Evolutionary conservation across 2,888 invertebrate species (phyloP).

Genomic region (Ophion costatus): DNA sequence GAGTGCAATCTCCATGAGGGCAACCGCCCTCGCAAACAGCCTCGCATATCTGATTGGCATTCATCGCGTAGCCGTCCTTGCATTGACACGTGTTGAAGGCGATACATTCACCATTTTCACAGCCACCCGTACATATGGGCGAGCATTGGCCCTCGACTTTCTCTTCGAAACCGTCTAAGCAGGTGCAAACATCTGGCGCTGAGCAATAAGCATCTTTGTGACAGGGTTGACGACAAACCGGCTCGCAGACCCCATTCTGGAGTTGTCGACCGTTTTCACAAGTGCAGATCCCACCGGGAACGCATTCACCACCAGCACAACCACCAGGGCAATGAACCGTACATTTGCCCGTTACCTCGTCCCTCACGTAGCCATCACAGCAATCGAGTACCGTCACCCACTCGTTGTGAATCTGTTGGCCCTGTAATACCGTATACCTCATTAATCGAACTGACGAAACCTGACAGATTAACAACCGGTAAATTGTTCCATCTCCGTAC

Average conservation of each 20-base stretch:
- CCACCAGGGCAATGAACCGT: slow-evolving; percentile 87
- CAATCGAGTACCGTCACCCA: slow-evolving; percentile 85
- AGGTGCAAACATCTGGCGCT: slow-evolving; percentile 86
- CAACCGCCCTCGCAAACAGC: slow-evolving; percentile 80
- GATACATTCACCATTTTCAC: slow-evolving; percentile 79
- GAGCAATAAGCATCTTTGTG: slow-evolving; percentile 85
- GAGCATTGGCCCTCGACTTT: slow-evolving; percentile 83
- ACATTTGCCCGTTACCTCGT: slow-evolving; percentile 85
- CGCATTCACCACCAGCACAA: slow-evolving; percentile 89
- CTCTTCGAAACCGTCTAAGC: slow-evolving; percentile 85
- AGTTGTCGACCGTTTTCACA: slow-evolving; percentile 87
- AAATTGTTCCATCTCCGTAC: slow-evolving; percentile 65
- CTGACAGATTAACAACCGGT: neutral
- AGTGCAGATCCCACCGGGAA: slow-evolving; percentile 87
- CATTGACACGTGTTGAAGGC: slow-evolving; percentile 78
- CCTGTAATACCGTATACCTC: slow-evolving; percentile 21
- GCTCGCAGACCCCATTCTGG: slow-evolving; percentile 87
- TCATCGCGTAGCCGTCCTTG: slow-evolving; percentile 75
- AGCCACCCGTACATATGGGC: slow-evolving; percentile 82
- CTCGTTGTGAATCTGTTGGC: slow-evolving; percentile 52
- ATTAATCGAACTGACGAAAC: neutral
- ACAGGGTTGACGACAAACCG: slow-evolving; percentile 86
- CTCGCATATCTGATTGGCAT: slow-evolving; percentile 75
- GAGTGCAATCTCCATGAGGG: slow-evolving; percentile 77
- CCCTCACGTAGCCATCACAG: slow-evolving; percentile 89